Base-by-base conservation (phyloP, 2,797 vertebrate genomes). In the Momotus momota region DNA sequence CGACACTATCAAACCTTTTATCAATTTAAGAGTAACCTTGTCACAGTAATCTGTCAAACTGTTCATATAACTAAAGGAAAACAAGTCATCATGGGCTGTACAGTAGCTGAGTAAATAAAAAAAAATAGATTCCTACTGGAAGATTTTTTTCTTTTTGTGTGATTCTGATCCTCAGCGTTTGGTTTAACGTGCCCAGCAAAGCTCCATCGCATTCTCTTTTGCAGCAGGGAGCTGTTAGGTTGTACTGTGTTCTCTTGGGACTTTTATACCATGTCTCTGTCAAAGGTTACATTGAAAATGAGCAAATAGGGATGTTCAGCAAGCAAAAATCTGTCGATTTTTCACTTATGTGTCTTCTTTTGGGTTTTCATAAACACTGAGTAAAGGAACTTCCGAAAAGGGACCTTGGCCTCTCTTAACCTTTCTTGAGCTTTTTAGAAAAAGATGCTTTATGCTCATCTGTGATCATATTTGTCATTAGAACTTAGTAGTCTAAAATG, bases 1-100 rank as follows among this genome's bases (percentile, higher is more conserved):
- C 4, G 45, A 97, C 98, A 96, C 97, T 96, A 97, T 97, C 96
- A 97, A 98, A 98, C 95, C 97, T 98, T 97, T 98, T 97, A 98
- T 98, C 98, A 98, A 96, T 97, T 98, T 96, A 94, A 97, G 94
- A 95, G 96, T 97, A 97, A 98, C 97, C 97, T 97, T 98, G 97
- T 98, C 98, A 97, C 91, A 82, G 94, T 94, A 84, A 97, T 98
- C 97, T 98, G 98, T 98, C 98, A 98, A 96, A 96, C 95, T 86
- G 93, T 91, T 97, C 95, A 91, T 90, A 94, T 88, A 96, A 96
- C 94, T 93, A 95, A 97, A 97, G 94, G 88, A 97, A 98, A 98
- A 97, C 96, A 98, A 98, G 96, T 96, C 95, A 95, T 97, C 97
- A 85, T 92, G 86, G 62, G 78, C 95, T 96, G 65, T 54, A 20